These are phyloP conservation scores for Mycetomoellerius zeteki DNA, from an alignment of 1,140 invertebrate genomes.

Conservation along the genomic window DNA sequence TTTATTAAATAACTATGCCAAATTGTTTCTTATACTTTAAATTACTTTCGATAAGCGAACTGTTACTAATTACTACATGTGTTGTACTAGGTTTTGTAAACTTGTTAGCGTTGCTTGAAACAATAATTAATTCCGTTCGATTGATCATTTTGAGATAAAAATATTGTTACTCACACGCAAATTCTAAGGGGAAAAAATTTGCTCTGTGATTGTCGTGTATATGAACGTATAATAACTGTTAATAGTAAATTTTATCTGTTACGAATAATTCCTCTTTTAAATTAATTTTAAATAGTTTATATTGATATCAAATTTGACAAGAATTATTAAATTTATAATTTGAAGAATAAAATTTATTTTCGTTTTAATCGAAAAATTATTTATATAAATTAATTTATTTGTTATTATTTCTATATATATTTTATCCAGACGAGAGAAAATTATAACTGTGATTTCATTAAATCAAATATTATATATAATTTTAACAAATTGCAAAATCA, in stretches of 20 bases:
- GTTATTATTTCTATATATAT: not conserved
- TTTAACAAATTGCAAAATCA: not conserved
- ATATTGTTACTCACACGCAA: not conserved
- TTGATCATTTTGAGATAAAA: not conserved
- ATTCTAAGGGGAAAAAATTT: not conserved
- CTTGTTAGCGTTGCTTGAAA: not conserved
- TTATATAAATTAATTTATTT: conserved; percentile 1
- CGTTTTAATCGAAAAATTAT: not conserved
- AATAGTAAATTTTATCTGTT: not conserved
- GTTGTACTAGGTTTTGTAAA: not conserved
- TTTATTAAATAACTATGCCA: not conserved
- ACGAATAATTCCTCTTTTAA: not conserved
- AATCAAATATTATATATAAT: not conserved
- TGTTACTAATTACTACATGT: not conserved
- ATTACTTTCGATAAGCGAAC: not conserved
- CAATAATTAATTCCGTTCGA: not conserved
- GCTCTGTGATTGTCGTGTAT: not conserved
- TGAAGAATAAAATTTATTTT: not conserved
- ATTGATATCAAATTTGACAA: not conserved
- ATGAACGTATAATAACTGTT: not conserved
- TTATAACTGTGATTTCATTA: not conserved
- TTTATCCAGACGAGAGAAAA: not conserved
- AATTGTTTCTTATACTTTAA: not conserved
- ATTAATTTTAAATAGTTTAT: not conserved
- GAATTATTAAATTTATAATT: conserved; percentile 1